Evolutionary conservation across 1,140 invertebrate species (phyloP).

Genomic region (Leptinotarsa lineolata): DNA sequence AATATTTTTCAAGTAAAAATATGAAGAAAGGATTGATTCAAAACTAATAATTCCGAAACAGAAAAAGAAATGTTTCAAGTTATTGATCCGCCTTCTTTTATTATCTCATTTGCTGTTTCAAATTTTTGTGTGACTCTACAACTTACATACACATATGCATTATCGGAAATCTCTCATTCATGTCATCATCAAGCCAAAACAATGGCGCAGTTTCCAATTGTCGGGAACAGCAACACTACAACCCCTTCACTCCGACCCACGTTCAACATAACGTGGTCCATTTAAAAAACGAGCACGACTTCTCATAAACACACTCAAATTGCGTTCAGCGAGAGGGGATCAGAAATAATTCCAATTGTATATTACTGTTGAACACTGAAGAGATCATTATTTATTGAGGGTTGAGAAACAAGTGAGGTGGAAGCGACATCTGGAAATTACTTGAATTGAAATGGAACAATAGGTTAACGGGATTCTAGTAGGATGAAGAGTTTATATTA

Average conservation of each 20-base stretch:
- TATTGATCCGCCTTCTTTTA: no score
- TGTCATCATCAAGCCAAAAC: background rate
- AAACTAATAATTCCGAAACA: no score
- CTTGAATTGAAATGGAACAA: no score
- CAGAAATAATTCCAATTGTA: constrained; percentile 28
- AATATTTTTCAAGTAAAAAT: no score
- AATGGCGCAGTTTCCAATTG: background rate
- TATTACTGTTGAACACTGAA: constrained; percentile 23
- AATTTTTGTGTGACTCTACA: no score
- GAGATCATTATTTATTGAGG: constrained; percentile 30
- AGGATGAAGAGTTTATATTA: no score
- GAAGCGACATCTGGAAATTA: background rate
- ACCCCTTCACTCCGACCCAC: background rate
- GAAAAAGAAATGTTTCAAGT: no score
- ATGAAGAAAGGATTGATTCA: no score
- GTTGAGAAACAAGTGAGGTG: constrained; percentile 13
- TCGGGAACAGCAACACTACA: background rate
- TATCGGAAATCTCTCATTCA: background rate
- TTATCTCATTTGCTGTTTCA: no score
- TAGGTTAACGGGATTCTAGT: no score
- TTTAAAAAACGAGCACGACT: constrained; percentile 16
- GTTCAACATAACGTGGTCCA: background rate
- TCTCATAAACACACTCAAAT: constrained; percentile 11
- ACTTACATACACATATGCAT: no score
- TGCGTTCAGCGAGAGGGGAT: constrained; percentile 18